phyloP scores from a whole-genome alignment of 2,888 invertebrate genomes.

The Patella caerulea region DNA sequence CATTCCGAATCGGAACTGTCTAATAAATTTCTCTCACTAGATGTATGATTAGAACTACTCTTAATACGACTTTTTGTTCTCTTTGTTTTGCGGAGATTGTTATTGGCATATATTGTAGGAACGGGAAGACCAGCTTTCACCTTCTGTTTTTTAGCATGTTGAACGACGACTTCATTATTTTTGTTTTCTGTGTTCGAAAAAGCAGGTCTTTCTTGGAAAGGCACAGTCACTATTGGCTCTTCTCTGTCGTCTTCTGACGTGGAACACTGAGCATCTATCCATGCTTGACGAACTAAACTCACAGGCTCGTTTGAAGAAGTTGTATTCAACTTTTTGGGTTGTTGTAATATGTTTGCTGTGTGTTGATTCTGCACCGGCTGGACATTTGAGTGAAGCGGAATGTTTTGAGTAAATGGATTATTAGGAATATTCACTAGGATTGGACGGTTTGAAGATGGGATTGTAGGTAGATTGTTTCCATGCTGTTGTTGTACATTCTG shows the following conservation, averaged over 20 bases:
- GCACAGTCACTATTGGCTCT: conserved; percentile 36
- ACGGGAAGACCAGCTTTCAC: conserved; percentile 47
- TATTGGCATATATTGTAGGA: conserved; percentile 44
- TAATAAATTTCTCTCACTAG: conserved; percentile 42
- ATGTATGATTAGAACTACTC: conserved; percentile 13
- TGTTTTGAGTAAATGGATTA: conserved; percentile 3
- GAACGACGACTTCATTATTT: background rate
- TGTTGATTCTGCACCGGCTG: background rate
- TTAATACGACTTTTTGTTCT: conserved; percentile 21
- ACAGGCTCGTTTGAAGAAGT: background rate
- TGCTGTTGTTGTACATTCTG: conserved; percentile 39
- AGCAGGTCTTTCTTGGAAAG: conserved; percentile 17
- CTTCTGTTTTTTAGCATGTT: conserved; percentile 28
- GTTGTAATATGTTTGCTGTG: background rate
- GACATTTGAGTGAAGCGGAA: background rate
- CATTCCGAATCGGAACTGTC: conserved; percentile 46
- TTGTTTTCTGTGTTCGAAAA: too few relatives aligned
- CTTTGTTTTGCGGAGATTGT: conserved; percentile 7
- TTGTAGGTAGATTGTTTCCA: background rate
- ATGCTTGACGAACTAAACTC: conserved; percentile 37
- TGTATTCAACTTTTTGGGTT: background rate
- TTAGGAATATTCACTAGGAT: conserved; percentile 14
- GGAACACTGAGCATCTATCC: conserved; percentile 42
- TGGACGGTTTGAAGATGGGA: background rate
- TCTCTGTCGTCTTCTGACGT: conserved; percentile 30